phyloP scores from a whole-genome alignment of 1,140 invertebrate species.

The Bradysia coprophila region DNA sequence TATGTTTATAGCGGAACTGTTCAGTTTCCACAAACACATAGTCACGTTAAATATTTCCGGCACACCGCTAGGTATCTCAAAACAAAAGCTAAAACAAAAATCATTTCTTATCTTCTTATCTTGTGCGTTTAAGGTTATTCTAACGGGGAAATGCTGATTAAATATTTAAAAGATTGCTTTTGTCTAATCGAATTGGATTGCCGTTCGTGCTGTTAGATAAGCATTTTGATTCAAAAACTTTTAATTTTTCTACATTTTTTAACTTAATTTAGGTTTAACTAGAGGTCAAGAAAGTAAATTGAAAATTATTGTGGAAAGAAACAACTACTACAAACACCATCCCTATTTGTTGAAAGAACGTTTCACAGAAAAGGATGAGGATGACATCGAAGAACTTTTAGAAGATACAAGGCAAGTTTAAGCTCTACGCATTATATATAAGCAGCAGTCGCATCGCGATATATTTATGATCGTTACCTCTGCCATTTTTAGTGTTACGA shows the following conservation, averaged over 20 bases:
- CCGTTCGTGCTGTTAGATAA: neutral
- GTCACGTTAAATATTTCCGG: neutral
- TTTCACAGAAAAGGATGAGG: neutral
- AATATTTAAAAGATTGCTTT: neutral
- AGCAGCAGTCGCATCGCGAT: no score
- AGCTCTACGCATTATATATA: no score
- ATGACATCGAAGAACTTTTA: neutral
- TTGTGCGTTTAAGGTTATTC: no score
- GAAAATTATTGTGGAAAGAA: neutral
- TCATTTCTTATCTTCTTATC: no score
- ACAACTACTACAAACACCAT: neutral
- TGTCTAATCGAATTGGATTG: neutral
- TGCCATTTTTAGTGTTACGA: no score
- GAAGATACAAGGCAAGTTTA: neutral
- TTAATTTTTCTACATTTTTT: neutral
- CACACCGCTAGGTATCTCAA: neutral
- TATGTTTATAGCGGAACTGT: neutral
- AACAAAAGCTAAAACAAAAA: no score
- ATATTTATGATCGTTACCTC: no score
- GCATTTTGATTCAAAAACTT: neutral
- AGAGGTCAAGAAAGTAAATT: neutral
- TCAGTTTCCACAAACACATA: neutral
- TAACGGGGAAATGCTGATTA: neutral
- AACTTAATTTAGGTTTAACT: neutral
- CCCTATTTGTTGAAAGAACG: neutral